Evolutionary conservation across 1,140 invertebrate genomes (phyloP).

Genomic region (Caenorhabditis brenneri): DNA sequence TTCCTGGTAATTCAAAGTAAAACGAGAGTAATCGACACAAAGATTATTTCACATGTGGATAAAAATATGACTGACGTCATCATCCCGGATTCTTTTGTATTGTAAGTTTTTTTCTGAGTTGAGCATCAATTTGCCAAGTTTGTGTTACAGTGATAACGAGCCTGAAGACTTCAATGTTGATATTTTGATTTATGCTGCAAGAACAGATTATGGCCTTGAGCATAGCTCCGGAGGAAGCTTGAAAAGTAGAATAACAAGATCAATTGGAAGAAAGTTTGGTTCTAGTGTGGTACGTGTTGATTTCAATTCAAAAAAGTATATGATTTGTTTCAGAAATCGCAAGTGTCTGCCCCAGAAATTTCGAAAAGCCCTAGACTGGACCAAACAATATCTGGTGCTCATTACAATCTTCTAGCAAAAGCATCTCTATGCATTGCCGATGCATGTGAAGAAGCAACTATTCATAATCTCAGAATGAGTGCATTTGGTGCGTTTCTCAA

Average conservation of each 20-base stretch:
- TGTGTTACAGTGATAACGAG: conserved; percentile 40
- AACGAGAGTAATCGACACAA: conserved; percentile 44
- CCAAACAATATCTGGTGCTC: conserved; percentile 37
- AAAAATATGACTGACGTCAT: conserved; percentile 47
- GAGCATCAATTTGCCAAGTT: background rate
- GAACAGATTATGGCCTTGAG: conserved; percentile 44
- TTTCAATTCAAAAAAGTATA: too few relatives aligned
- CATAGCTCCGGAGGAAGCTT: conserved; percentile 43
- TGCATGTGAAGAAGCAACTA: conserved; percentile 48
- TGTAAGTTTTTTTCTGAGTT: background rate
- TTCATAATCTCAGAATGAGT: conserved; percentile 50
- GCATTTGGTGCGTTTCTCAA: conserved; percentile 1
- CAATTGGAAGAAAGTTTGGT: conserved; percentile 51
- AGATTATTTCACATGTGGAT: conserved; percentile 47
- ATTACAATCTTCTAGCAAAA: conserved; percentile 48
- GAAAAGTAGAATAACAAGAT: conserved; percentile 45
- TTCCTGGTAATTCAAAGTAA: conserved; percentile 48
- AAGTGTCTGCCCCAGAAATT: conserved; percentile 5
- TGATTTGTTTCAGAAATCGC: conserved; percentile 12
- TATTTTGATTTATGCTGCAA: conserved; percentile 44
- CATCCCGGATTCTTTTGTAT: conserved; percentile 50
- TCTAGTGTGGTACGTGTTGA: conserved; percentile 17
- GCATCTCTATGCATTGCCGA: conserved; percentile 41
- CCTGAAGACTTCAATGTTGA: conserved; percentile 50
- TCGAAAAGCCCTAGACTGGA: conserved; percentile 25